Conservation (phyloP, 2,888 invertebrate genomes). For the Tigriopus californicus region DNA sequence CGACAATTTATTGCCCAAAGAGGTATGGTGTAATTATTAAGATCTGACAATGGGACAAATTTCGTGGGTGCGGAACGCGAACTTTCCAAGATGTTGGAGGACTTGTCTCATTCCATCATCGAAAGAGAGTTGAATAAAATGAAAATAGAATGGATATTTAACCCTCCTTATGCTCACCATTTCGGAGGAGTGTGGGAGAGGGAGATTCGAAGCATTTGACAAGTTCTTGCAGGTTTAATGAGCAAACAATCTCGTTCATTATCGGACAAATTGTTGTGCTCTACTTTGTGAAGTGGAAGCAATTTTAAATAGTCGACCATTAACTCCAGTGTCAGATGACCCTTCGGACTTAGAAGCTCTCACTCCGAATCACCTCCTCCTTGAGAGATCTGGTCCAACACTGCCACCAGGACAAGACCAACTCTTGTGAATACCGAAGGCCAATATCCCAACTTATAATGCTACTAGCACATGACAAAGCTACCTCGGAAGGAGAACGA, state of each 20-base stretch:
- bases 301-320: slow-evolving; percentile 11
- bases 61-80: no score
- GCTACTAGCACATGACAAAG: no score
- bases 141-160: not conserved
- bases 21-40: no score
- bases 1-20: no score
- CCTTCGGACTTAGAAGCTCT: slow-evolving; percentile 4
- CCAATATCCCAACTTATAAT: no score
- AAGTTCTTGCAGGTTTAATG: slow-evolving; percentile 8
- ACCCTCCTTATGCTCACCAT: slow-evolving; percentile 8
- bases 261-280: not conserved
- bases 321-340: slow-evolving; percentile 4
- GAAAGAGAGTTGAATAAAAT: no score
- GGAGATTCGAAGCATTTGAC: slow-evolving; percentile 9
- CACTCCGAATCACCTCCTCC: slow-evolving; percentile 9
- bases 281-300: slow-evolving; percentile 14
- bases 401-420: not conserved
- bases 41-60: no score
- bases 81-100: no score
- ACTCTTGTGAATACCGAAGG: no score
- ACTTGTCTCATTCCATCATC: no score
- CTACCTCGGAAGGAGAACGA: no score
- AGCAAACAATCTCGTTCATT: not conserved
- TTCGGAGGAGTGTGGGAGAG: slow-evolving; percentile 15
- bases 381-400: not conserved